phyloP scores from a whole-genome alignment of 2,888 invertebrate genomes.

The Dermolepida albohirtum region DNA sequence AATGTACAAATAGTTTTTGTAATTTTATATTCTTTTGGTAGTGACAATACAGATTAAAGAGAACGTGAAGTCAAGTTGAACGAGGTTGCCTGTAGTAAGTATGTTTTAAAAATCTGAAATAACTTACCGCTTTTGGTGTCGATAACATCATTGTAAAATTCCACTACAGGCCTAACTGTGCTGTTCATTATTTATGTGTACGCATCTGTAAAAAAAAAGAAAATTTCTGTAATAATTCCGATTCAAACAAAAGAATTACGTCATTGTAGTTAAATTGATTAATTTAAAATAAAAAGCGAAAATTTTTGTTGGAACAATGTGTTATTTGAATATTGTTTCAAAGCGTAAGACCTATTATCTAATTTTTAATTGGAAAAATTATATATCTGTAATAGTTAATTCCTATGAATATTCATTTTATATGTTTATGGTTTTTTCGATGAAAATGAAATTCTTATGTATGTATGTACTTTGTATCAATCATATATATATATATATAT shows the following conservation, averaged over 20 bases:
- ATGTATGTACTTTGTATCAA: no score
- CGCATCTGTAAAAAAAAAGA: slow-evolving; percentile 18
- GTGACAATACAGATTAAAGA: no score
- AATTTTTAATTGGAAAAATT: background rate
- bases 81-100: no score
- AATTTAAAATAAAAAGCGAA: background rate
- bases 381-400: background rate
- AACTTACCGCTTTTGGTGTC: slow-evolving; percentile 61
- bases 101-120: no score
- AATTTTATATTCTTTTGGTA: no score
- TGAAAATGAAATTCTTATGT: no score
- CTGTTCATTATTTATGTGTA: slow-evolving; percentile 33
- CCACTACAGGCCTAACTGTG: slow-evolving; percentile 46
- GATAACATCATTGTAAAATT: slow-evolving; percentile 60
- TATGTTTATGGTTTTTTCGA: no score
- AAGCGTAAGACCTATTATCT: no score
- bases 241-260: background rate
- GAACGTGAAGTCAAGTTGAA: no score
- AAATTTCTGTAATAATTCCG: background rate
- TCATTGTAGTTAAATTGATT: background rate
- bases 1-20: no score
- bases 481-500: no score
- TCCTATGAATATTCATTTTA: background rate
- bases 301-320: background rate
- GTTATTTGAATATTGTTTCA: no score